Evolutionary conservation across 2,113 vertebrate genomes (phyloP).

Genomic region (Anhinga anhinga): DNA sequence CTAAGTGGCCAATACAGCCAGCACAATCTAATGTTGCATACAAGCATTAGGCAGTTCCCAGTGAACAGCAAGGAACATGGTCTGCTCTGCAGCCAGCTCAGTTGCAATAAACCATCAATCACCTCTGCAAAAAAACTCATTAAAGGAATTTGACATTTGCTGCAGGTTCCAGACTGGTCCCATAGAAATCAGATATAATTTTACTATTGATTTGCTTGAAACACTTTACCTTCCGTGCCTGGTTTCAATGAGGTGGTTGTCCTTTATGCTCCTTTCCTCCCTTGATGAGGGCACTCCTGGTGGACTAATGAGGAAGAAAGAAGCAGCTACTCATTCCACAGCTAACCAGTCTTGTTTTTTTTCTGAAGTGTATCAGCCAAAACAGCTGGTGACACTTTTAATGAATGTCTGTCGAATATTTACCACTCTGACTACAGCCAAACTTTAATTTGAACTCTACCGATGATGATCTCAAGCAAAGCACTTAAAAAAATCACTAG

Average conservation of each 20-base stretch:
- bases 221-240: not conserved
- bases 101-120: not conserved
- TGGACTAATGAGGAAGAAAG: not conserved
- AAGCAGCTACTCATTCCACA: not conserved
- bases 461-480: not conserved
- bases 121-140: not conserved
- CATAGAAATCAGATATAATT: not conserved
- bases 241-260: not conserved
- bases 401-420: conserved; percentile 28
- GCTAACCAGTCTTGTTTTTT: conserved; percentile 3
- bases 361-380: not conserved
- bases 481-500: not conserved
- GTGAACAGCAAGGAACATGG: not conserved
- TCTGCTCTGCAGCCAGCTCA: not conserved
- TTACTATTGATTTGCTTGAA: not conserved
- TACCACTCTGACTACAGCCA: not conserved
- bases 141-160: not conserved
- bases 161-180: not conserved
- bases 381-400: conserved; percentile 8
- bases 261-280: not conserved
- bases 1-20: not conserved
- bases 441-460: not conserved
- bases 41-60: not conserved
- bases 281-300: not conserved
- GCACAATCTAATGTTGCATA: not conserved